Evolutionary conservation across 2,888 invertebrate genomes (phyloP), one percentile per base, ranked within the genome.

Genomic region (Lordiphosa fenestrarum): DNA sequence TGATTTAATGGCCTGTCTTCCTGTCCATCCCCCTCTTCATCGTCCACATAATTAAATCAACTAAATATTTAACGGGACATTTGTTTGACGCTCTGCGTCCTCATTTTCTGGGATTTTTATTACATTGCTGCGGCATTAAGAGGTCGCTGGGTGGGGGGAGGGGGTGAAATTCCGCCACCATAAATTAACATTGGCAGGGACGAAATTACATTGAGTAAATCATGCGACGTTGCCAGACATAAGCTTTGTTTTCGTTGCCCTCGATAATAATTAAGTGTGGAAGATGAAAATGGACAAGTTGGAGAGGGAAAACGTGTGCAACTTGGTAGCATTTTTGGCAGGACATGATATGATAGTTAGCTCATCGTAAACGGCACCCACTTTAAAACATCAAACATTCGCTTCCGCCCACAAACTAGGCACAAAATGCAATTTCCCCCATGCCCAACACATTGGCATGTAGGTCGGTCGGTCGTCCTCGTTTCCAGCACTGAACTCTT

Each of bases 21-120:
- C 53, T 15, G n/a, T 44, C 12, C 35, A 21, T 40, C 38, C 21
- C 25, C 15, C 42, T 15, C 30, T 35, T 40, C 36, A 44, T 38
- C 37, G 59, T 64, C 53, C 72, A 71, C 81, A 81, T 81, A 80
- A 80, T 80, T 80, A 83, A 80, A 80, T 80, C 80, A 81, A 80
- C 74, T 83, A 80, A 83, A 80, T 83, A 80, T 80, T 80, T 80
- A 81, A 77, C 74, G 77, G 73, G 71, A 69, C 82, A 81, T 82
- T 82, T 78, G 71, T 75, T 71, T 73, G 60, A 51, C 61, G 54
- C 49, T 63, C 52, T 51, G 42, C 49, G 30, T 49, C 59, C 44
- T 39, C 72, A 72, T 71, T 68, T 68, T 60, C 61, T 53, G 50
- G 64, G 65, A 75, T 82, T 78, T 78, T 78, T 78, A 78, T 82